These are phyloP conservation scores for Esox niger DNA, from an alignment of 2,113 vertebrate species.

Conservation along the genomic window DNA sequence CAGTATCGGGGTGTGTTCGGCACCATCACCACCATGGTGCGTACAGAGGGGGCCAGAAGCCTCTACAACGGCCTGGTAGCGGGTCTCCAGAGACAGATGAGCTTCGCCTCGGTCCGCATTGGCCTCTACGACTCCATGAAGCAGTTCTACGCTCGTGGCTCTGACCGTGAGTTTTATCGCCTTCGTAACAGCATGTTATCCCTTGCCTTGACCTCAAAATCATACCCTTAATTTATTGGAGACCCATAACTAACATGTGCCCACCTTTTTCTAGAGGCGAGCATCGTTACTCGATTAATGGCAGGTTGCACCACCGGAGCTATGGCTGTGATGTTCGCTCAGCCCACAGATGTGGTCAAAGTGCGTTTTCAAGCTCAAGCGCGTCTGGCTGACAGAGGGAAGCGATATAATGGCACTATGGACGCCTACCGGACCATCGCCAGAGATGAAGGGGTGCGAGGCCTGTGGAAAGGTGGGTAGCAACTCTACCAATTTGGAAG, in stretches of 20 bases:
- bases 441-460: constrained; percentile 45
- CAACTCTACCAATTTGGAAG: background rate
- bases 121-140: constrained; percentile 80
- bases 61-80: constrained; percentile 81
- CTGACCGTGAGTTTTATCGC: constrained; percentile 76
- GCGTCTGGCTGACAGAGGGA: constrained; percentile 57
- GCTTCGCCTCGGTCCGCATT: constrained; percentile 77
- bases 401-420: constrained; percentile 81
- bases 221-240: background rate
- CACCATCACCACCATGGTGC: constrained; percentile 79
- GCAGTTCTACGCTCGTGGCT: constrained; percentile 82
- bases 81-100: constrained; percentile 82
- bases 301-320: constrained; percentile 87
- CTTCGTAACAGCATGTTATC: background rate
- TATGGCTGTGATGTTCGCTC: constrained; percentile 84
- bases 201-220: background rate
- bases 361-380: constrained; percentile 84
- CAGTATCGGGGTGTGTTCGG: constrained; percentile 77
- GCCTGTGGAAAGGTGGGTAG: background rate
- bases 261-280: constrained; percentile 65
- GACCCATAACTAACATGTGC: constrained; percentile 1
- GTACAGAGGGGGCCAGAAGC: constrained; percentile 74
- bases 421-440: constrained; percentile 87
- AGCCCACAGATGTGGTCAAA: constrained; percentile 91
- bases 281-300: constrained; percentile 77